Evolutionary conservation across 2,113 vertebrate genomes (phyloP), one percentile per base, ranked within the genome.

Genomic region (Saccopteryx leptura): DNA sequence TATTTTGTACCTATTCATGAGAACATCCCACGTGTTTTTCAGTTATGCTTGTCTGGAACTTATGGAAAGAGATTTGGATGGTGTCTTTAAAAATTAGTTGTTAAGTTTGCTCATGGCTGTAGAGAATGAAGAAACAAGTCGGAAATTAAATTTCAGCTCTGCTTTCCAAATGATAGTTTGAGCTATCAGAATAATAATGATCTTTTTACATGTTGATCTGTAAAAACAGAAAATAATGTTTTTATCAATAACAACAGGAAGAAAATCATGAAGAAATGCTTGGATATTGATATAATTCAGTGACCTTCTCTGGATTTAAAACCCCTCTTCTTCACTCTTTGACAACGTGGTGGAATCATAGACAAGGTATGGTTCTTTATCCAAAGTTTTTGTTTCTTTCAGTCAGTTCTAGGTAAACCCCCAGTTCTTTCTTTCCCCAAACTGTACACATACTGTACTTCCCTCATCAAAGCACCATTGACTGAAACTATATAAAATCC

Each of bases 401-500:
- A 96, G 46, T 28, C 82, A 93, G 75, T 89, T 93, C 94, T 83
- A 96, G 94, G 65, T 96, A 97, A 97, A 72, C 74, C 48, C 28
- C 19, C 1, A 56, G 74, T 78, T 93, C 92, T 96, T 90, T 81
- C 39, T 91, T 75, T 60, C n/a, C 33, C 61, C n/a, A 76, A 3
- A 0, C 76, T 88, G 83, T 81, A 86, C 24, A 48, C 21, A 52
- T n/a, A 88, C 78, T 94, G 96, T 81, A 97, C 85, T 97, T 96
- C 96, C 94, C 95, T 97, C 96, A 97, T 97, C 98, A 97, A 95
- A 97, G 93, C 90, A 94, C 97, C 92, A 96, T 92, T 98, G 98
- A 97, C 97, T 98, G 97, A 98, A 98, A 98, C 98, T 96, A 89
- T 97, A 98, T 98, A 98, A 98, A 98, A 98, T 96, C 98, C 96